Evolutionary conservation across 2,797 vertebrate species (phyloP), one percentile per base, ranked within the genome.

Genomic region (Pteronotus mesoamericanus): DNA sequence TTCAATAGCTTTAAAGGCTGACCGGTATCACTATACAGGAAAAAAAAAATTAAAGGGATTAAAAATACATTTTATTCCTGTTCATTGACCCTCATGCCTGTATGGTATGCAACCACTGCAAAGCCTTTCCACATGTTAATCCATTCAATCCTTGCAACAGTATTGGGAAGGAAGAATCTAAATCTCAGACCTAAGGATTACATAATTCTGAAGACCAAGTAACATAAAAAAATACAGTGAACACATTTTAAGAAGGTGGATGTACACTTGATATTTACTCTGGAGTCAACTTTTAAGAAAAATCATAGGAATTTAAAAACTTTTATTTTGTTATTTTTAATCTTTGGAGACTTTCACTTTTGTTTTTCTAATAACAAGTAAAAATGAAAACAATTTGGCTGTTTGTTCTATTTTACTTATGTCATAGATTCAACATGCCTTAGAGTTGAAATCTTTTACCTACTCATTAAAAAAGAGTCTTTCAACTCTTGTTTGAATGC

Each of bases 241-340:
- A 59, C 37, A 37, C 18, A 29, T 84, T 84, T 74, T 48, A 21
- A 74, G 21, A 95, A 89, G 34, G 15, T 86, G 29, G 32, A 14
- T 55, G 82, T 95, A 78, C 57, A 82, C 71, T 12, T 92, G 59
- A 11, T 46, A 84, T 92, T 72, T 39, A 22, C 29, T 19, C 64
- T 46, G 37, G 14, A 88, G 46, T 92, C 32, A 57, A n/a, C 42
- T 92, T 92, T 71, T n/a, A 94, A 75, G 69, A 92, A 87, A 95
- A 86, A 37, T 51, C 12, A 2, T 48, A 85, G 68, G 11, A 92
- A 92, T 64, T 66, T 80, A 39, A n/a, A 94, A 46, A 84, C 1
- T 90, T 69, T 74, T 72, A 18, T 48, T 77, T 69, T 78, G 51
- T 26, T 55, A 66, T 39, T 57, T 75, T 95, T 57, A 59, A 19